A percentile compares a stretch with the other conserved stretches of the same genome.
Conservation (phyloP, 2,113 vertebrate genomes). For the Lamprologus callipterus region DNA sequence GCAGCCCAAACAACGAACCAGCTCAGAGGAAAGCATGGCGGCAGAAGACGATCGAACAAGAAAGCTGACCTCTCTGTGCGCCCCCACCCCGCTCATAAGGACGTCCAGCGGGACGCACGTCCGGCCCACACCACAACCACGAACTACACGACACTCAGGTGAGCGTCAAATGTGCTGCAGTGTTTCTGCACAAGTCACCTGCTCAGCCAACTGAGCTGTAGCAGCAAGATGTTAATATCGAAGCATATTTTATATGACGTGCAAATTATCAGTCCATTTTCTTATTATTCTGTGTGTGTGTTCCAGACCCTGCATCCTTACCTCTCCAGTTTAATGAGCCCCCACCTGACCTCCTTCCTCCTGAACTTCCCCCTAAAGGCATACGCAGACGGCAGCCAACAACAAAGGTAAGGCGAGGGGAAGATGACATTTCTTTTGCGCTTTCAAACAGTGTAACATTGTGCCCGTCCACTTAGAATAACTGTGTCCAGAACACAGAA, state of each 20-base stretch:
- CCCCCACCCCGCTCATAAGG: conserved; percentile 66
- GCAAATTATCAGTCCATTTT: neutral
- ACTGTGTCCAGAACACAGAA: neutral
- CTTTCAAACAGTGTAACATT: neutral
- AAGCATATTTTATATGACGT: neutral
- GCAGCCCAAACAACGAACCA: conserved; percentile 74
- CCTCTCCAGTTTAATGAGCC: neutral
- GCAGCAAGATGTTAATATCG: neutral
- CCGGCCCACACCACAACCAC: conserved; percentile 28
- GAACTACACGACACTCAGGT: conserved; percentile 72
- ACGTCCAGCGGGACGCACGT: conserved; percentile 76
- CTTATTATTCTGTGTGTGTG: neutral
- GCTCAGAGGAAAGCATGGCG: conserved; percentile 68
- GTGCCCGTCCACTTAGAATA: neutral
- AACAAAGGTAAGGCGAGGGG: conserved; percentile 10
- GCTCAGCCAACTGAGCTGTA: accelerated
- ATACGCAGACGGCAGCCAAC: conserved; percentile 51
- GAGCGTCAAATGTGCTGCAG: neutral
- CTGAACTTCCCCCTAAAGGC: conserved; percentile 79
- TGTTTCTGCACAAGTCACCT: neutral
- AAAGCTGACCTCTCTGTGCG: neutral
- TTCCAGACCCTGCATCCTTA: conserved; percentile 71
- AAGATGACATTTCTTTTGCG: neutral
- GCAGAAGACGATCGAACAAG: conserved; percentile 48
- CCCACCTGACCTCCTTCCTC: conserved; percentile 55